phyloP scores from a whole-genome alignment of 2,113 vertebrate genomes.

The Osmerus mordax region DNA sequence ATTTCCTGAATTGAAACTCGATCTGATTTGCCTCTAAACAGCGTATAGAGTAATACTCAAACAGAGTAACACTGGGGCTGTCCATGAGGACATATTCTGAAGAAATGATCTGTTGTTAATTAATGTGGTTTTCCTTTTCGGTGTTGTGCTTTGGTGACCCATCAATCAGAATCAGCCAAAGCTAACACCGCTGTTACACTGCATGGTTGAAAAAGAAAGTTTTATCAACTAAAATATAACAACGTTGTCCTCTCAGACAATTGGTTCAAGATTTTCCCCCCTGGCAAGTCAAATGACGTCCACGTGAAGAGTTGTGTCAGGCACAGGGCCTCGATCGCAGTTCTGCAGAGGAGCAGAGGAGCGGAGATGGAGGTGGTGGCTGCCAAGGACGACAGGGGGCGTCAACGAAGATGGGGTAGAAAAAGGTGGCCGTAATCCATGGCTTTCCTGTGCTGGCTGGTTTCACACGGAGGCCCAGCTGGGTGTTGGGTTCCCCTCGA shows the following conservation, averaged over 20 bases:
- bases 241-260: slow-evolving; percentile 1
- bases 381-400: slow-evolving; percentile 35
- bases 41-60: slow-evolving; percentile 36
- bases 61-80: slow-evolving; percentile 58
- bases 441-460: slow-evolving; percentile 62
- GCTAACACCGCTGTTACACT: neutral
- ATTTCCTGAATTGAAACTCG: slow-evolving; percentile 78
- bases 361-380: slow-evolving; percentile 14
- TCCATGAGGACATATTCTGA: slow-evolving; percentile 49
- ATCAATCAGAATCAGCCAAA: slow-evolving; percentile 22
- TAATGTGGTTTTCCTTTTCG: neutral
- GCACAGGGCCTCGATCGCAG: slow-evolving; percentile 15
- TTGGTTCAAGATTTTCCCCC: slow-evolving; percentile 8
- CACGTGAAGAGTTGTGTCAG: slow-evolving; percentile 23
- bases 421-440: slow-evolving; percentile 55
- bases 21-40: slow-evolving; percentile 72
- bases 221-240: slow-evolving; percentile 23
- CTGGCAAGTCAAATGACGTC: slow-evolving; percentile 2
- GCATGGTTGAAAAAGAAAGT: slow-evolving; percentile 2
- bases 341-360: slow-evolving; percentile 21
- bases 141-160: slow-evolving; percentile 1
- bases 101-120: neutral
- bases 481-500: slow-evolving; percentile 59
- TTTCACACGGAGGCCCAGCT: slow-evolving; percentile 37
- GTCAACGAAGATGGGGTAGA: slow-evolving; percentile 45